These are phyloP conservation scores for Pycnonotus jocosus DNA, from an alignment of 2,113 vertebrate genomes.

Conservation along the genomic window DNA sequence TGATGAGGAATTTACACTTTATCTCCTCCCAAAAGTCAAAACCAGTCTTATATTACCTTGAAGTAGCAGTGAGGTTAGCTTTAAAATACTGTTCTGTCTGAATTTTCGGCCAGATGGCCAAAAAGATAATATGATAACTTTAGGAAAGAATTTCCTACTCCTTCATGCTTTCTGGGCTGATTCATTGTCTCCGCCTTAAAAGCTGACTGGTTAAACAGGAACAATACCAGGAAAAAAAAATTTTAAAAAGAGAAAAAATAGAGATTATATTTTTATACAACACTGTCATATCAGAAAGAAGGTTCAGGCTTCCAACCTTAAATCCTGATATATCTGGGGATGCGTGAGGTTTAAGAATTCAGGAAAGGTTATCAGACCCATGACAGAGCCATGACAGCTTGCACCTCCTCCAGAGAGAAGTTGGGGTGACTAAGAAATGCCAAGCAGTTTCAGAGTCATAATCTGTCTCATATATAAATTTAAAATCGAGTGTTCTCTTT, in stretches of 20 bases:
- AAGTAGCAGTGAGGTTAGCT: background rate
- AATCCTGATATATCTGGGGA: background rate
- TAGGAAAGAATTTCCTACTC: background rate
- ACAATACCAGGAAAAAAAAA: accelerated
- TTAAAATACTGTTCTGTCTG: constrained; percentile 5
- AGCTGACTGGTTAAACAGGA: background rate
- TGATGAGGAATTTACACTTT: background rate
- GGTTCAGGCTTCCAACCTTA: background rate
- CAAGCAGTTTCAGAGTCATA: background rate
- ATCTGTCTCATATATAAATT: background rate
- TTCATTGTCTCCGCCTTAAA: constrained; percentile 1
- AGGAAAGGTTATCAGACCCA: background rate
- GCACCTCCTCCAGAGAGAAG: background rate
- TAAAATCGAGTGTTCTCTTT: background rate
- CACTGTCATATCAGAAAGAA: background rate
- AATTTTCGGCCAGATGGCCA: background rate
- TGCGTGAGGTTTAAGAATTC: accelerated
- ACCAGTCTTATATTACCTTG: background rate
- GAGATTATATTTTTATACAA: background rate
- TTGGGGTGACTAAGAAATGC: background rate
- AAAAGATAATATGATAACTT: constrained; percentile 23
- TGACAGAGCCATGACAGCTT: background rate
- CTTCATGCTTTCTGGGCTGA: constrained; percentile 9
- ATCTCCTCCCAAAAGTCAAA: background rate
- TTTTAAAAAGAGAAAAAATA: background rate